Conservation (phyloP, 2,113 vertebrate genomes). For the Rhinolophus sinicus region DNA sequence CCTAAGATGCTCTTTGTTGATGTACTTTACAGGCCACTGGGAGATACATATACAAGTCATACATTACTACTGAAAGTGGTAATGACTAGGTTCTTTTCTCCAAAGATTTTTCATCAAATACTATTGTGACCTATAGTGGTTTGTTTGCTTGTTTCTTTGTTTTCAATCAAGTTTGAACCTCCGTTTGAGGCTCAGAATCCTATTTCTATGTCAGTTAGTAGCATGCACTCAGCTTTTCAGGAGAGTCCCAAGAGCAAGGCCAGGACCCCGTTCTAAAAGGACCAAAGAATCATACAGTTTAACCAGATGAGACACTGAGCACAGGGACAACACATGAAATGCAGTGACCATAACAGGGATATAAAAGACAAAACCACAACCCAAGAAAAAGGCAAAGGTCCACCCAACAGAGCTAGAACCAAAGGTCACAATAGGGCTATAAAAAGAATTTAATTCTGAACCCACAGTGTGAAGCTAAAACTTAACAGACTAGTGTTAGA, state of each 20-base stretch:
- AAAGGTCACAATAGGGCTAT: background rate
- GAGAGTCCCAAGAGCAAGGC: background rate
- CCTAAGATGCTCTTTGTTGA: background rate
- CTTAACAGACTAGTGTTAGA: background rate
- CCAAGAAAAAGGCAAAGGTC: background rate
- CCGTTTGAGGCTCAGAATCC: background rate
- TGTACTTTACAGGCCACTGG: background rate
- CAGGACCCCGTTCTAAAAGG: background rate
- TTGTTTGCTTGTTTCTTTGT: background rate
- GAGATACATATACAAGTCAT: background rate
- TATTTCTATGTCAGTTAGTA: background rate
- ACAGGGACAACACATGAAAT: background rate
- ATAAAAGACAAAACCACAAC: background rate
- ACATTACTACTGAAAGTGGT: background rate
- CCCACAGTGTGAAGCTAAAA: background rate
- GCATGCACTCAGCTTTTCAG: background rate
- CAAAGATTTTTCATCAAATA: background rate
- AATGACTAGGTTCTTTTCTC: background rate
- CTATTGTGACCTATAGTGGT: background rate
- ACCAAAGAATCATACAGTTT: background rate
- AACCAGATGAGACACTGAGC: background rate
- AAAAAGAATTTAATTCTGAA: background rate
- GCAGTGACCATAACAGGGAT: background rate
- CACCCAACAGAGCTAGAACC: background rate
- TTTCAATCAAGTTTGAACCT: background rate